Conservation (phyloP, 2,888 invertebrate genomes). For the Eupithecia vulgata region DNA sequence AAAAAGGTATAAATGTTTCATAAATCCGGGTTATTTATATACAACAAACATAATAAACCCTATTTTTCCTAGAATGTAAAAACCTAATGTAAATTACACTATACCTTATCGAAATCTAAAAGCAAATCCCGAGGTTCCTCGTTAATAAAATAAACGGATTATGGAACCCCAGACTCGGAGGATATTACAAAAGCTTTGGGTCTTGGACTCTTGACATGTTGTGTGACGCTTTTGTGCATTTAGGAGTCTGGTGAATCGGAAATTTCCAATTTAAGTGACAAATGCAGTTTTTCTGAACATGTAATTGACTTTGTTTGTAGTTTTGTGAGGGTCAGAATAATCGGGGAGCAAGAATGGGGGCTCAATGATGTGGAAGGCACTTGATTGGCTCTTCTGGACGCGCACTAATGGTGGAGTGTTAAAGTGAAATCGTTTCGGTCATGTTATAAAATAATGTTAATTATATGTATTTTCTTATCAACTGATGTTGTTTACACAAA, state of each 20-base stretch:
- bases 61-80: no score
- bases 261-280: slow-evolving; percentile 61
- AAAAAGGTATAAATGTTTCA: no score
- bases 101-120: slow-evolving; percentile 1
- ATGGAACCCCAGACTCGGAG: not conserved
- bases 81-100: not conserved
- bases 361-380: slow-evolving; percentile 1
- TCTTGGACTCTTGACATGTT: not conserved
- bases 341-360: not conserved
- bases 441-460: no score
- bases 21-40: no score
- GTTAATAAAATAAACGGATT: slow-evolving; percentile 3
- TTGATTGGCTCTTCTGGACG: not conserved
- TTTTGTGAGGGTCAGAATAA: slow-evolving; percentile 18
- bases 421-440: no score
- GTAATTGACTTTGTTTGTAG: slow-evolving; percentile 63
- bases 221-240: slow-evolving; percentile 47
- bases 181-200: not conserved
- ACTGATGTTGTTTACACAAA: no score
- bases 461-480: not conserved
- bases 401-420: not conserved
- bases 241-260: slow-evolving; percentile 43
- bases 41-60: no score
- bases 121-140: not conserved
- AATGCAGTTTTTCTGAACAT: slow-evolving; percentile 60